phyloP scores from a whole-genome alignment of 53 echinoderm and acorn worm genomes.

The Antedon mediterranea region DNA sequence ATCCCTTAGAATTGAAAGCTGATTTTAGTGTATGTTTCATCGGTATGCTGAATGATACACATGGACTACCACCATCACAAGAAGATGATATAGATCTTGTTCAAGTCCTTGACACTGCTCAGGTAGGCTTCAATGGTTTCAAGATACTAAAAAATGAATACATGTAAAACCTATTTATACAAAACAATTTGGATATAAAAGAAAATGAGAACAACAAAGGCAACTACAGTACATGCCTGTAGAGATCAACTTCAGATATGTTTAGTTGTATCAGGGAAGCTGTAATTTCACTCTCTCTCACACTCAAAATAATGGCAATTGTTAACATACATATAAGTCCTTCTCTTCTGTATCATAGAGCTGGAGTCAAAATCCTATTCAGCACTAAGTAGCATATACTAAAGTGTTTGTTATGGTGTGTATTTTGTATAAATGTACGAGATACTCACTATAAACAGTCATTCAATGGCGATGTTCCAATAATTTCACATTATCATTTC shows the following conservation, averaged over 20 bases:
- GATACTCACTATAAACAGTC: too few species aligned
- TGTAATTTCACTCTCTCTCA: too few species aligned
- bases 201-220: neutral
- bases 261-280: neutral
- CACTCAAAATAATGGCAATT: too few species aligned
- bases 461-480: too few species aligned
- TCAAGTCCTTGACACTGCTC: constrained; percentile 55
- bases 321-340: too few species aligned
- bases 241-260: neutral
- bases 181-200: neutral
- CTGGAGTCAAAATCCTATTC: too few species aligned
- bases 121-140: constrained; percentile 22
- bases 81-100: constrained; percentile 66
- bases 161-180: neutral
- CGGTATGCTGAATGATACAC: constrained; percentile 45
- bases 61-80: constrained; percentile 65
- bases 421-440: too few species aligned
- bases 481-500: too few species aligned
- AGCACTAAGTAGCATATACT: too few species aligned
- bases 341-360: too few species aligned
- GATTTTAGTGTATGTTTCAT: constrained; percentile 61
- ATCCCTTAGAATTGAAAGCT: constrained; percentile 23
- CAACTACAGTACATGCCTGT: neutral
- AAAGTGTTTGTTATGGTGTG: too few species aligned
- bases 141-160: neutral